A percentile compares a stretch with the other conserved stretches of the same genome.
These are phyloP conservation scores for Drosophila suboccidentalis DNA, from an alignment of 2,888 invertebrate species.

Conservation along the genomic window DNA sequence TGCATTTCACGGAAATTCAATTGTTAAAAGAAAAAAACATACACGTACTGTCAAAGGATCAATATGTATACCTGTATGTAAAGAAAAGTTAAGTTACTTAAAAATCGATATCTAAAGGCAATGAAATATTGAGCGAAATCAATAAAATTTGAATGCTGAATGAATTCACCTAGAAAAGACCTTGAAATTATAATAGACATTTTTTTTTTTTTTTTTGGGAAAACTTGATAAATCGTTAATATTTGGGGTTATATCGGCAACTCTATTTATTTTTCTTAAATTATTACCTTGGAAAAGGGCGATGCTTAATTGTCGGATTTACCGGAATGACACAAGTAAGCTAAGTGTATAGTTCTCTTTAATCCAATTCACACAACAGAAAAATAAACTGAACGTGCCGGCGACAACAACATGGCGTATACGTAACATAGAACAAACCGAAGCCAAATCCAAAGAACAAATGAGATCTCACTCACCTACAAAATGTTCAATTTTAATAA, in stretches of 20 bases:
- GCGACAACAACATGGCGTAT: slow-evolving; percentile 50
- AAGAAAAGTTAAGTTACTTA: no score
- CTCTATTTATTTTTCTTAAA: no score
- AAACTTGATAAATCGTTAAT: no score
- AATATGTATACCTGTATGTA: neutral
- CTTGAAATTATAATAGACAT: no score
- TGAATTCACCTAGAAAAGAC: no score
- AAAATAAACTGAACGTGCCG: slow-evolving; percentile 12
- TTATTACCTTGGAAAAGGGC: no score
- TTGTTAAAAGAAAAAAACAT: slow-evolving; percentile 11
- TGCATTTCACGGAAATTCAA: slow-evolving; percentile 55
- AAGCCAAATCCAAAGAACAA: slow-evolving; percentile 37
- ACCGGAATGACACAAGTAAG: neutral
- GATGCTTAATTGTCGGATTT: no score
- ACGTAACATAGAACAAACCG: slow-evolving; percentile 22
- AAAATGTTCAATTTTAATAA: slow-evolving; percentile 48
- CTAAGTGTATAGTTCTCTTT: slow-evolving; percentile 9
- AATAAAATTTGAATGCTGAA: no score
- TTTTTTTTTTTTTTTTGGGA: no score
- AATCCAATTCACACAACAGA: slow-evolving; percentile 24
- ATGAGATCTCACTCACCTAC: slow-evolving; percentile 39
- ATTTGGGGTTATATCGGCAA: no score
- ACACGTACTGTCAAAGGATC: neutral
- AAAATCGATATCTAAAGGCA: no score
- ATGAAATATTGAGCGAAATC: no score